Base-by-base conservation (phyloP, 2,113 vertebrate genomes). In the Ibidorhyncha struthersii region DNA sequence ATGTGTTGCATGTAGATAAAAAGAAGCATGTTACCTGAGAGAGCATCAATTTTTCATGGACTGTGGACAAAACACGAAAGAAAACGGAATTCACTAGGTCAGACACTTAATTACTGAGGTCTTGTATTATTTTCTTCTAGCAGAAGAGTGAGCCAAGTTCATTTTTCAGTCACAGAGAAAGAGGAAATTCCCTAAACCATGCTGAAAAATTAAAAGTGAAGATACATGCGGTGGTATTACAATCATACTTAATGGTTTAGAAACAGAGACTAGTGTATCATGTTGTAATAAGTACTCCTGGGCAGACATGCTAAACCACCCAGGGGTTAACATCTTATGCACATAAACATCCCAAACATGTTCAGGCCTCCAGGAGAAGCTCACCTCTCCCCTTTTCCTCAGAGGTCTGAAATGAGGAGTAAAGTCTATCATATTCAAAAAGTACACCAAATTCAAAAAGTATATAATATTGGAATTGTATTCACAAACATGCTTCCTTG, bases 1-100 rank as follows among this genome's bases (percentile, higher is more conserved):
- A 98, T 98, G 96, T 97, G 91, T 95, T 97, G 95, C 92, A 96
- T 96, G 96, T 95, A 97, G 96, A 97, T 98, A 72, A 95, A 96
- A 98, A 97, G 97, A 97, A 98, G 87, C 83, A 94, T 96, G 93
- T 96, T 98, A 97, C 95, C 95, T 98, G 97, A 93, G 79, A 97
- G 82, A 96, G 89, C 93, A 98, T 98, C 86, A 98, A 95, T 98
- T 96, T 98, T 98, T 97, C 91, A 97, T 96, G 92, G 93, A 63
- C 89, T 92, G 40, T 94, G 94, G 85, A 91, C 92, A 94, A 97
- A 98, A 98, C 70, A 97, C 4, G 5, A 96, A 94, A 96, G 78
- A 61, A 73, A 97, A 96, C 95, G 94, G 72, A 94, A 96, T 95
- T 86, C 61, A 87, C 55, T 22, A 62, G 82, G 89, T 94, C 93